These are phyloP conservation scores for Anguilla japonica DNA, from an alignment of 2,113 vertebrate genomes.

Conservation along the genomic window DNA sequence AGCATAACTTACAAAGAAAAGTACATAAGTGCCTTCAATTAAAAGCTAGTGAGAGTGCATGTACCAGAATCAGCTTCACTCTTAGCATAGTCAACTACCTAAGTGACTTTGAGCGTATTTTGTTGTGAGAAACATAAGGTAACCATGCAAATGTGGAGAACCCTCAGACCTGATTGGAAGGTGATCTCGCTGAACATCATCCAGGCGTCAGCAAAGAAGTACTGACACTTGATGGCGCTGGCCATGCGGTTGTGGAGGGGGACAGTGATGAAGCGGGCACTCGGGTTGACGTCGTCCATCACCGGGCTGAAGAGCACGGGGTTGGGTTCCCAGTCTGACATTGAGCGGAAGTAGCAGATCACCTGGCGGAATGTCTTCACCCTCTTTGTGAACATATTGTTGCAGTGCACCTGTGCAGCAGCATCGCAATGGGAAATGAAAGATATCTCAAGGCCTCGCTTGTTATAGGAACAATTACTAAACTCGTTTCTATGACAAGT, in stretches of 20 bases:
- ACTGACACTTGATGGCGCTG: slow-evolving; percentile 88
- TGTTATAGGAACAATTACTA: too few relatives aligned
- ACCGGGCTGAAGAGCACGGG: slow-evolving; percentile 76
- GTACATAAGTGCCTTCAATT: neutral
- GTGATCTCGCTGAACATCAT: slow-evolving; percentile 98
- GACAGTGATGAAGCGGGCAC: slow-evolving; percentile 86
- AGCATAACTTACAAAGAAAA: neutral
- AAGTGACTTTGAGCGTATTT: too few relatives aligned
- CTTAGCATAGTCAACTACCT: too few relatives aligned
- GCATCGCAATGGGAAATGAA: neutral
- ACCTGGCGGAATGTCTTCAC: slow-evolving; percentile 92
- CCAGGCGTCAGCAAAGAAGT: slow-evolving; percentile 87
- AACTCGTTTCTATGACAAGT: too few relatives aligned
- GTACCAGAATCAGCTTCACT: too few relatives aligned
- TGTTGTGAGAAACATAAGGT: neutral
- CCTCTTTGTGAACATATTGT: slow-evolving; percentile 89
- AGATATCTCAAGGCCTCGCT: too few relatives aligned
- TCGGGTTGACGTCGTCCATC: slow-evolving; percentile 81
- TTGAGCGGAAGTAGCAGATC: slow-evolving; percentile 85
- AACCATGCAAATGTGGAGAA: neutral
- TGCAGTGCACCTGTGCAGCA: slow-evolving; percentile 86
- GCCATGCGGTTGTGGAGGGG: slow-evolving; percentile 88
- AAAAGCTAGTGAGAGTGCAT: neutral
- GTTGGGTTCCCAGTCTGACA: slow-evolving; percentile 83
- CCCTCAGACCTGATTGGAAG: slow-evolving; percentile 87